Conservation (phyloP, 2,797 vertebrate species). For the Alauda arvensis region DNA sequence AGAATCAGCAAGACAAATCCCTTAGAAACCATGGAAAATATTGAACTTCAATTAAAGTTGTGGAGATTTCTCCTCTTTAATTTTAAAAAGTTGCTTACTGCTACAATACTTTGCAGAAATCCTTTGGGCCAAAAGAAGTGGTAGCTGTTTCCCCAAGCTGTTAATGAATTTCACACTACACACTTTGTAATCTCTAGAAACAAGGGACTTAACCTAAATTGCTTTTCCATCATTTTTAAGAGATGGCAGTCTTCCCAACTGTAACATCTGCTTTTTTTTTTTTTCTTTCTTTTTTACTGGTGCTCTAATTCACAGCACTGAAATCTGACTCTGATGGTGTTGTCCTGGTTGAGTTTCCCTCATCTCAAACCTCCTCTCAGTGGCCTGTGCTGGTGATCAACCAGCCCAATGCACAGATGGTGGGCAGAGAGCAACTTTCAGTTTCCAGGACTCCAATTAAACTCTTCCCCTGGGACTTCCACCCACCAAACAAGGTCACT, state of each 20-base stretch:
- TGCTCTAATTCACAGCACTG: background rate
- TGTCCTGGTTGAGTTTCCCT: background rate
- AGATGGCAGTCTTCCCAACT: background rate
- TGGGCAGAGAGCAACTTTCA: constrained; percentile 12
- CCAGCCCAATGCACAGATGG: constrained; percentile 12
- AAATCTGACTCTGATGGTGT: background rate
- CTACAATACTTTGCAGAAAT: background rate
- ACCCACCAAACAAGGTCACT: constrained; percentile 10
- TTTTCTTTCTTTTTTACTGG: background rate
- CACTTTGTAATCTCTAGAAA: constrained; percentile 15
- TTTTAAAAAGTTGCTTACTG: constrained; percentile 27
- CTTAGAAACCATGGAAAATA: background rate
- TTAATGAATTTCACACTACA: constrained; percentile 35
- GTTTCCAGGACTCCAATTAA: constrained; percentile 45
- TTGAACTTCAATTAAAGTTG: constrained; percentile 2
- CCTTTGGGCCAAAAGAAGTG: background rate
- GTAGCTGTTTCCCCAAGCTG: background rate
- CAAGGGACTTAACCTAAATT: constrained; percentile 8
- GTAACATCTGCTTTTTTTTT: background rate
- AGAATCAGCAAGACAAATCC: background rate
- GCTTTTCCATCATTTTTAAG: background rate
- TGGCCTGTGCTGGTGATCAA: background rate
- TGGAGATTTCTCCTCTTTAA: background rate
- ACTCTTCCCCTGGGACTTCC: constrained; percentile 39
- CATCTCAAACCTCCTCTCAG: background rate